These are phyloP conservation scores for Scleropages formosus DNA, from an alignment of 2,797 vertebrate species.

Conservation along the genomic window DNA sequence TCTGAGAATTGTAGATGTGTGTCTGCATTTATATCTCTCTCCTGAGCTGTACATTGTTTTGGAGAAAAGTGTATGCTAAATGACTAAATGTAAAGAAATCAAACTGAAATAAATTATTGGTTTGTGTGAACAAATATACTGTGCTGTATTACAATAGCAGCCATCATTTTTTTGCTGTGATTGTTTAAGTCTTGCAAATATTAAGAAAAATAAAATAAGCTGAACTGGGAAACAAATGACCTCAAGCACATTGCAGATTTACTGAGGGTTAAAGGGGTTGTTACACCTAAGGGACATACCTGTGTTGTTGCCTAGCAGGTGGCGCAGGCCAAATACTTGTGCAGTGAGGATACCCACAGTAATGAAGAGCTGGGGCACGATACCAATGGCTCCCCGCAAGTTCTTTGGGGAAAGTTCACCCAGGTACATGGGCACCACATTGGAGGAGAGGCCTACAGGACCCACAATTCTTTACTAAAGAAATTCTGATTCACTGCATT, in stretches of 20 bases:
- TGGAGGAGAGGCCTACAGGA: constrained; percentile 84
- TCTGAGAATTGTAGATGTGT: too few species aligned
- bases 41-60: too few species aligned
- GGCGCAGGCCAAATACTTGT: constrained; percentile 81
- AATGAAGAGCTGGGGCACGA: constrained; percentile 89
- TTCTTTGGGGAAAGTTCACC: constrained; percentile 89
- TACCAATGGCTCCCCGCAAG: constrained; percentile 80
- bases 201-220: neutral
- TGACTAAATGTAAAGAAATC: too few species aligned
- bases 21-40: too few species aligned
- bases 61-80: too few species aligned
- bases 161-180: too few species aligned
- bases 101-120: too few species aligned
- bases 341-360: constrained; percentile 85
- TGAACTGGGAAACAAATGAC: neutral
- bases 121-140: too few species aligned
- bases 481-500: neutral
- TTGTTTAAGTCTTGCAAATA: too few species aligned
- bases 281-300: constrained; percentile 58
- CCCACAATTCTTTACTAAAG: neutral
- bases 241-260: neutral
- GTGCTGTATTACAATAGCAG: too few species aligned
- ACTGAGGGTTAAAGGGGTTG: neutral
- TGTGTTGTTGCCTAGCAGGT: constrained; percentile 69
- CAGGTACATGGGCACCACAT: constrained; percentile 92